Evolutionary conservation across 2,113 vertebrate genomes (phyloP), one percentile per base, ranked within the genome.

Genomic region (Phasianus colchicus): DNA sequence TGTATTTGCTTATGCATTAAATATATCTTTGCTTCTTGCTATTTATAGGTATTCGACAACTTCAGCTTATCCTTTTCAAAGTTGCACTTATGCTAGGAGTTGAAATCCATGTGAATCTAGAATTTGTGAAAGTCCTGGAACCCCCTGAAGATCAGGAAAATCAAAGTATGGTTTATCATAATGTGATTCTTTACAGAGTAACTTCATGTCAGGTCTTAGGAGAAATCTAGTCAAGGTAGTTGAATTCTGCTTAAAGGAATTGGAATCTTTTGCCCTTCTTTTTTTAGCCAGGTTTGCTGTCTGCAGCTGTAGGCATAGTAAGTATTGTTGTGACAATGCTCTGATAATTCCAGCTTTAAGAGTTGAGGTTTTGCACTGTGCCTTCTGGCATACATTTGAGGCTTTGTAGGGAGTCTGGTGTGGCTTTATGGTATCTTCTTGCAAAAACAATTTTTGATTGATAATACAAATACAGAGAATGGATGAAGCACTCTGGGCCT

Each of bases 61-160:
- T 99, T 80, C 99, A 99, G 73, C 98, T 99, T 70, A 99, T 99
- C 95, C 98, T 99, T 17, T 98, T 99, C 97, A 99, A 99, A 97
- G 98, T 99, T 38, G 99, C 99, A 47, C 97, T 99, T 83, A 96
- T 99, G 36, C 84, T 99, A n/a, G 99, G 98, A 30, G 98, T 99
- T 6, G 99, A 99, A 97, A 98, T 99, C 94, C 99, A 99, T 4
- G 98, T 99, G 97, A 99, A 99, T 30, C 98, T 99, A 78, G 99
- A 99, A 94, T 99, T 99, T 1, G 96, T 99, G 81, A 99, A 98
- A 88, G 98, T 99, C 89, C 74, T 99, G 93, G 99, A 99, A 76
- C 99, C 99, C 87, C 98, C 98, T 11, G 98, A 99, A 96, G 98
- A 99, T 96, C 99, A 99, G 96, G 99, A 99, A 97, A 99, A 99